Conservation (phyloP, 2,797 vertebrate species). For the Eptatretus atami region DNA sequence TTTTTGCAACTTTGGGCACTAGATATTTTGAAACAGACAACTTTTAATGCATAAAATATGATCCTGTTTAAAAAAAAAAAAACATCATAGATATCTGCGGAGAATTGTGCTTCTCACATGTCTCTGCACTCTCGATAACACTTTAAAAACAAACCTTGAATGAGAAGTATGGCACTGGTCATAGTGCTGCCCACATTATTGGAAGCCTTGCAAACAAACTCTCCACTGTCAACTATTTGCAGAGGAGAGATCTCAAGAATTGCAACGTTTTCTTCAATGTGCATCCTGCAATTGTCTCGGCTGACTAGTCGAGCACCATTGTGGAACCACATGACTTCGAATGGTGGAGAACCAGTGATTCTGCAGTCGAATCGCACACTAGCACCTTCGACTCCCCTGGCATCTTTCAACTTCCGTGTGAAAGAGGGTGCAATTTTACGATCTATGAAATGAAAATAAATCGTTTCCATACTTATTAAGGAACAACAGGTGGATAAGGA, state of each 20-base stretch:
- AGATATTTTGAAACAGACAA: too few species aligned
- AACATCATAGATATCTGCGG: too few species aligned
- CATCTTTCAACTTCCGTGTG: slow-evolving; percentile 1
- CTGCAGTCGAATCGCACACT: not conserved
- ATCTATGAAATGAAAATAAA: too few species aligned
- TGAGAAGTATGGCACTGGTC: slow-evolving; percentile 1
- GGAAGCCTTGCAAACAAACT: not conserved
- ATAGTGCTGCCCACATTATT: not conserved
- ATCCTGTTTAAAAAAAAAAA: too few species aligned
- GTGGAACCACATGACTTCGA: slow-evolving; percentile 1
- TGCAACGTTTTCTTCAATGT: not conserved
- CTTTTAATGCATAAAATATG: too few species aligned
- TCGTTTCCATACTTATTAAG: too few species aligned
- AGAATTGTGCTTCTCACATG: too few species aligned
- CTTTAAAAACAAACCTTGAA: slow-evolving; percentile 1
- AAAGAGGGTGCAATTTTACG: not conserved
- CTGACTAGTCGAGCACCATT: not conserved
- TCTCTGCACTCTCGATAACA: too few species aligned
- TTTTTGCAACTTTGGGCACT: too few species aligned
- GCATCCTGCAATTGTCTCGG: not conserved
- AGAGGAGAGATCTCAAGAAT: not conserved
- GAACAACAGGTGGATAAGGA: too few species aligned
- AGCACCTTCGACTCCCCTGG: not conserved
- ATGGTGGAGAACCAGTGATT: not conserved
- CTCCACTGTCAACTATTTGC: not conserved